Evolutionary conservation across 2,888 invertebrate genomes (phyloP).

Genomic region (Arenicola marina): DNA sequence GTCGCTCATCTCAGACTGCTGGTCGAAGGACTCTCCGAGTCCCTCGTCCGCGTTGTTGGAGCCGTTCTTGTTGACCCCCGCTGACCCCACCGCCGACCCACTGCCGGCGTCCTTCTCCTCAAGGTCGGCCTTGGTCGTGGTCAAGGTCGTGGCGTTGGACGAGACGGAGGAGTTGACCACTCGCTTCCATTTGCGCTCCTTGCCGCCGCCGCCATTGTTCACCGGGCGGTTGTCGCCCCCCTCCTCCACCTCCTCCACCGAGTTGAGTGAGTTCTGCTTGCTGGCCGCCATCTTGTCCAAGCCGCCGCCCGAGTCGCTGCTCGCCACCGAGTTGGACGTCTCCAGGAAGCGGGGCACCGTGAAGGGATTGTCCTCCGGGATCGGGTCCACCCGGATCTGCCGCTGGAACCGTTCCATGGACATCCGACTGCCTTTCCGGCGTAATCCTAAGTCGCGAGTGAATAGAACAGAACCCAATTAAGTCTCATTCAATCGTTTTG

Average conservation of each 20-base stretch:
- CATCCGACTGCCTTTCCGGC: constrained; percentile 29
- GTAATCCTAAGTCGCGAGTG: no score
- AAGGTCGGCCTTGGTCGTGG: neutral
- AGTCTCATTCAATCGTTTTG: no score
- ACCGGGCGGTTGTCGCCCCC: neutral
- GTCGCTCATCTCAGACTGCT: constrained; percentile 35
- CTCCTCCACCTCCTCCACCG: neutral
- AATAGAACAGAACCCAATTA: no score
- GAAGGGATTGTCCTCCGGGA: neutral
- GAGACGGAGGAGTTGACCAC: no score
- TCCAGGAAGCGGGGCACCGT: neutral
- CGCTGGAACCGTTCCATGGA: constrained; percentile 9
- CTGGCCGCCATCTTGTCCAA: neutral
- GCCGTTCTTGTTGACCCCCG: neutral
- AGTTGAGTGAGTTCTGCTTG: neutral
- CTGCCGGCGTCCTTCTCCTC: neutral
- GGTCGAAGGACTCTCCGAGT: constrained; percentile 38
- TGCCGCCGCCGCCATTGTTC: no score
- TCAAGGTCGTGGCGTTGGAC: no score
- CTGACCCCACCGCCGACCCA: no score
- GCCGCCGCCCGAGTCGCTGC: neutral
- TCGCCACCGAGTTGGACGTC: neutral
- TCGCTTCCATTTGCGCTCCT: neutral
- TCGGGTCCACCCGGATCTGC: constrained; percentile 2
- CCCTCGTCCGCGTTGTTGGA: constrained; percentile 31